These are phyloP conservation scores for Crocallis elinguaria DNA, from an alignment of 2,888 invertebrate species.

Conservation along the genomic window DNA sequence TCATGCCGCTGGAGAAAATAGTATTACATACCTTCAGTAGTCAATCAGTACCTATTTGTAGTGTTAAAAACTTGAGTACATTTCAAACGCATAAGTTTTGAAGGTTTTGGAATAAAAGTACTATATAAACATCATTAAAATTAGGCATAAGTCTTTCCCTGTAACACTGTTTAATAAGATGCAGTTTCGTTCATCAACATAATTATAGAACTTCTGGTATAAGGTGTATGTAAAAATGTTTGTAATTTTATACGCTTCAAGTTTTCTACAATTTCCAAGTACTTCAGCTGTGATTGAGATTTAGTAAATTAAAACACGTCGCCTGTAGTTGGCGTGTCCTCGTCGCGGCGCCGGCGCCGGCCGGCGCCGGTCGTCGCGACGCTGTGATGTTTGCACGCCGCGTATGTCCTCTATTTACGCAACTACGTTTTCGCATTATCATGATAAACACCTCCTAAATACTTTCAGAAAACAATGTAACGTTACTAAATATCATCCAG, in stretches of 20 bases:
- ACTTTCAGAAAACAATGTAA: conserved; percentile 52
- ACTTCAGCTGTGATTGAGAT: conserved; percentile 34
- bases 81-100: too few relatives aligned
- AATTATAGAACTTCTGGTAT: too few relatives aligned
- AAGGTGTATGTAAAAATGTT: too few relatives aligned
- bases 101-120: too few relatives aligned
- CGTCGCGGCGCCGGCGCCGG: conserved; percentile 44
- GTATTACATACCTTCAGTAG: background rate
- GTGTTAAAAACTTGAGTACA: too few relatives aligned
- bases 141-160: too few relatives aligned
- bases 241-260: conserved; percentile 15
- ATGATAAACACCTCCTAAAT: conserved; percentile 63
- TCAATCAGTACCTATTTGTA: too few relatives aligned
- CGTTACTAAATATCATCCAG: conserved; percentile 39
- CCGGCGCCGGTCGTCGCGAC: conserved; percentile 64
- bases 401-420: conserved; percentile 77
- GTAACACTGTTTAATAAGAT: too few relatives aligned
- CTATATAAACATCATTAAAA: too few relatives aligned
- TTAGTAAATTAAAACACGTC: conserved; percentile 51
- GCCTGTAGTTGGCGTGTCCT: conserved; percentile 56
- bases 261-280: conserved; percentile 5
- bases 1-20: conserved; percentile 1
- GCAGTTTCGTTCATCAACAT: too few relatives aligned
- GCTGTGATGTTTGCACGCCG: conserved; percentile 70
- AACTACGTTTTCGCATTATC: conserved; percentile 69